Base-by-base conservation (phyloP, 1,140 invertebrate species). In the Drosophila takahashii region DNA sequence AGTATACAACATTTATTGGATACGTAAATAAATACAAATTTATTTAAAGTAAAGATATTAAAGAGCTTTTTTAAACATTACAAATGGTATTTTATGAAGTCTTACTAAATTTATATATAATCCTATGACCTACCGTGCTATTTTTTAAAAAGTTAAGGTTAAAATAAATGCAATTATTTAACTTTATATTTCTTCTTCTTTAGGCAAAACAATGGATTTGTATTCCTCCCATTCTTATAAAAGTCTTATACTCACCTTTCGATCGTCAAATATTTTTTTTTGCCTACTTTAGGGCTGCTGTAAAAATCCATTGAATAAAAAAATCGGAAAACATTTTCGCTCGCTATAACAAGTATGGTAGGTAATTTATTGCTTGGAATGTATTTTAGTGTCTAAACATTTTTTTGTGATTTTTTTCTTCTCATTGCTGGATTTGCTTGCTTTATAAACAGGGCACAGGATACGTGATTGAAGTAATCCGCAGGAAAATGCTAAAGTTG, bases 321-420 rank as follows among this genome's bases (percentile, higher is more conserved):
- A 18, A 66, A 54, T 16, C 13, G 16, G 59, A 62, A 48, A 45
- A 4, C 5, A 41, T 39, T 64, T 67, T 79, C 52, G 53, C 58
- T 84, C 72, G 72, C 72, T 77, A 72, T 50, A 52, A 74, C 71
- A 71, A 60, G 70, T 80, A 83, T 58, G 52, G 71, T 71, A 77
- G 67, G 70, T 60, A 78, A 52, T 85, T 87, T 85, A 81, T 85
- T 85, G 81, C 77, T 86, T 79, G 81, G 59, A 75, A 83, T 64
- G 71, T 70, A 81, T 69, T 78, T 71, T 65, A 81, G 47, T 79
- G 56, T 75, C 79, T 71, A 78, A 56, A 78, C 36, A 64, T 77
- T 81, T 85, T 86, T 85, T 85, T 80, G 34, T 60, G 26, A 36
- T 54, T 51, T 61, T 66, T 77, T 87, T 64, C 60, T 67, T 66